phyloP scores from a whole-genome alignment of 2,113 vertebrate genomes.

The Protomyctophum bolini region DNA sequence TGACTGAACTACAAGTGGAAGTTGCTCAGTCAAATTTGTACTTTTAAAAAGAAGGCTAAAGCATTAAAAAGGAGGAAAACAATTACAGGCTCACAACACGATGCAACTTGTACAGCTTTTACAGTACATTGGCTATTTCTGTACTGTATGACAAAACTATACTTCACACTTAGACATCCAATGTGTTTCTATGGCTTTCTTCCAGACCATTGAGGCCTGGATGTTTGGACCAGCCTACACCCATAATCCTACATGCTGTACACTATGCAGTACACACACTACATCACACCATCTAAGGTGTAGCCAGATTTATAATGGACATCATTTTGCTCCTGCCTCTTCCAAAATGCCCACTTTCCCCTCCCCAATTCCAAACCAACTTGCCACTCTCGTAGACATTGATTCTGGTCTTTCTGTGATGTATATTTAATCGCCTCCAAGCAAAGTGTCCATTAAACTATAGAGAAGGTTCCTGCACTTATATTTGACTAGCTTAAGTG shows the following conservation, averaged over 20 bases:
- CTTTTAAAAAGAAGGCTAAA: too few species aligned
- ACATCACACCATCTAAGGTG: background rate
- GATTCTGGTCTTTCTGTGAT: constrained; percentile 57
- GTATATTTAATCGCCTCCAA: constrained; percentile 73
- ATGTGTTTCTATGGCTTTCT: too few species aligned
- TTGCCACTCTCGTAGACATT: constrained; percentile 53
- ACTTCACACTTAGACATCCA: too few species aligned
- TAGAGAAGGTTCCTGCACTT: constrained; percentile 37
- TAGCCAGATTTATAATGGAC: background rate
- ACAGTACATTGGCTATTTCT: too few species aligned
- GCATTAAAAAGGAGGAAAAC: too few species aligned
- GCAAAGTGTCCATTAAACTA: constrained; percentile 45
- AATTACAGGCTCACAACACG: too few species aligned
- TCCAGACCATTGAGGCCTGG: too few species aligned
- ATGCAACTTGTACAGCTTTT: too few species aligned
- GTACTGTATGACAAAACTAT: too few species aligned
- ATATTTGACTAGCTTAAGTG: constrained; percentile 26
- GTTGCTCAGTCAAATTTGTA: too few species aligned
- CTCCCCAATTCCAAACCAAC: constrained; percentile 13
- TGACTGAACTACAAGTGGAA: too few species aligned
- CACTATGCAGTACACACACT: background rate
- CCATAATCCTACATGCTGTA: too few species aligned
- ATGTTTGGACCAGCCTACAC: background rate
- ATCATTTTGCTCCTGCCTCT: constrained; percentile 10
- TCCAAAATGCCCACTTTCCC: constrained; percentile 35